Base-by-base conservation (phyloP, 2,888 invertebrate species). In the Phlogophora meticulosa region DNA sequence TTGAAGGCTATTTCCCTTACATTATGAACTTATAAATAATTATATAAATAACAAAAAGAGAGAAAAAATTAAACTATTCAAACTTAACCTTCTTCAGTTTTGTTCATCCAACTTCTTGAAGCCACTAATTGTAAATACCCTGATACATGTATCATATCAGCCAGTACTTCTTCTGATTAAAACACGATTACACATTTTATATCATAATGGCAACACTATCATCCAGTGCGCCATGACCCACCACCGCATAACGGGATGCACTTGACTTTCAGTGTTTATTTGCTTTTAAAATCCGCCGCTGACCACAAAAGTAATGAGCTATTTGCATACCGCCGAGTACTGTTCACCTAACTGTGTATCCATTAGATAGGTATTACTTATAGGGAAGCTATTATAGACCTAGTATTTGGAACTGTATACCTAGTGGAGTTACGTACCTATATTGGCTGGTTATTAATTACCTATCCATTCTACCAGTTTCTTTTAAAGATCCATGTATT, bases 191-290 rank as follows among this genome's bases (percentile, higher is more conserved):
- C 13, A 42, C 2, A 61, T 51, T 71, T 52, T 36, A 43, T 56
- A 72, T 66, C 17, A 53, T 53, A 64, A 36, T 57, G 65, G 77
- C 66, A 62, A 53, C 60, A 67, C 51, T 63, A 58, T 61, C 56
- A 79, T 72, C 75, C 69, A 61, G 79, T 73, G 71, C 67, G 78
- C 84, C 83, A 80, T 87, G 88, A 88, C 89, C 88, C 84, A 83
- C 85, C 82, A 80, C 85, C 84, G 76, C 78, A 83, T 87, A 89
- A 89, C 89, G 88, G 89, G 85, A 85, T 82, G 84, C 82, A 87
- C 84, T 87, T 87, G 88, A 87, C 87, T 86, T 88, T 84, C 78
- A 87, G 83, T 74, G 66, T 78, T 78, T 80, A 83, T 82, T 80
- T 75, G 61, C 66, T 76, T 78, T 72, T 80, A 76, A 72, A 78